Evolutionary conservation across 2,888 invertebrate species (phyloP), one percentile per base, ranked within the genome.

Genomic region (Ptilodon capucinus): DNA sequence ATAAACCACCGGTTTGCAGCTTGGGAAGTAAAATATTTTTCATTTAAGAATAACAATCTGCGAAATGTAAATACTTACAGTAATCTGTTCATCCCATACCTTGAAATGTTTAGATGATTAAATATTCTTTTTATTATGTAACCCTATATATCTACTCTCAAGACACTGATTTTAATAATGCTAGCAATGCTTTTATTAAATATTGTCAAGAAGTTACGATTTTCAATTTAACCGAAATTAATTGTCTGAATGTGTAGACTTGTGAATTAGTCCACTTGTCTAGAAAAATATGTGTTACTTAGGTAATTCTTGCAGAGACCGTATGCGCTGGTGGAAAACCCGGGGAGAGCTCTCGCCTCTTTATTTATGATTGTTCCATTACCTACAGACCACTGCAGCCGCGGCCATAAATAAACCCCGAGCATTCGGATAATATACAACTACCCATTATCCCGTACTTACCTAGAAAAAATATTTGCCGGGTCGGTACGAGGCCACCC

Each of bases 321-420:
- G n/a, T 48, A 43, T 51, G 45, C 44, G 35, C 48, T 56, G 54
- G 57, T 54, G 48, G 54, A 48, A 50, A 54, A 47, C 48, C 49
- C 35, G 49, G 54, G 50, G 38, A 50, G 38, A 45, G 46, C 48
- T 44, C 23, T 9, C 42, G 42, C 32, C 41, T 54, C 44, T 42
- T 71, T 74, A 70, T 68, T 71, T 70, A 71, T 64, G 62, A 44
- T 51, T 54, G 63, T 63, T 57, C 56, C 60, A 64, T 65, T 58
- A 63, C 53, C 42, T 49, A 53, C 7, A n/a, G 21, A 56, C 53
- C 55, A 49, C 48, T 61, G 57, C 58, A 60, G 48, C 48, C 65
- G 46, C 46, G 54, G 39, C 56, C 60, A 69, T 72, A 74, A 72
- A 74, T 74, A 64, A 63, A 54, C 46, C n/a, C 45, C 43, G 50